Evolutionary conservation across 2,797 vertebrate genomes (phyloP), one percentile per base, ranked within the genome.

Genomic region (Hydrocynus forskahlii): DNA sequence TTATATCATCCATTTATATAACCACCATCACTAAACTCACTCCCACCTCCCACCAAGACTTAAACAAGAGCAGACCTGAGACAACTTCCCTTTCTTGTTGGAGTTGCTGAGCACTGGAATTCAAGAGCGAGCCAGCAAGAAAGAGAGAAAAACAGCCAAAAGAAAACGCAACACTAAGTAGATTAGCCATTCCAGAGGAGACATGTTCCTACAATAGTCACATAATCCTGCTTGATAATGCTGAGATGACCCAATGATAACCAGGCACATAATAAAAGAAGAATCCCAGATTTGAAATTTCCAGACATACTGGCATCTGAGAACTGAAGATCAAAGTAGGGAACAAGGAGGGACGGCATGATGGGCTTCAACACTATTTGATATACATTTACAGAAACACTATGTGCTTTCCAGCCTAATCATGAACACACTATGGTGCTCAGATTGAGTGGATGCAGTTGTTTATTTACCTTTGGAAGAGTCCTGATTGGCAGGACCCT

Each of bases 381-480:
- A 76, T 5, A 16, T 21, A 35, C 50, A 45, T 60, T 48, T 69
- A 62, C 67, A 59, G 66, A 19, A 78, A 14, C 50, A 66, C 23
- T 13, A 62, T 5, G 10, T 59, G 19, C 7, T 5, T 60, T 75
- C 14, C 40, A 75, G 6, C 21, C 14, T 29, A 23, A 62, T 45
- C n/a, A 16, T 75, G 21, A 75, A 48, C 14, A 9, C 19, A 45
- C 23, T 16, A 10, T 52, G 14, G 38, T 64, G 21, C n/a, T 52
- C 0, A 43, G 35, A 29, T 14, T 19, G 0, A 66, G n/a, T 5
- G 19, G n/a, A 3, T 69, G 67, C 3, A 1, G 43, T 21, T 55
- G 68, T 6, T 7, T 50, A 59, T 90, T 90, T 84, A 95, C 94
- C 91, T 93, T 92, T 95, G 63, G 86, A 74, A 57, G 85, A 23